Conservation (phyloP, 2,113 vertebrate genomes). For the Myocastor coypus region DNA sequence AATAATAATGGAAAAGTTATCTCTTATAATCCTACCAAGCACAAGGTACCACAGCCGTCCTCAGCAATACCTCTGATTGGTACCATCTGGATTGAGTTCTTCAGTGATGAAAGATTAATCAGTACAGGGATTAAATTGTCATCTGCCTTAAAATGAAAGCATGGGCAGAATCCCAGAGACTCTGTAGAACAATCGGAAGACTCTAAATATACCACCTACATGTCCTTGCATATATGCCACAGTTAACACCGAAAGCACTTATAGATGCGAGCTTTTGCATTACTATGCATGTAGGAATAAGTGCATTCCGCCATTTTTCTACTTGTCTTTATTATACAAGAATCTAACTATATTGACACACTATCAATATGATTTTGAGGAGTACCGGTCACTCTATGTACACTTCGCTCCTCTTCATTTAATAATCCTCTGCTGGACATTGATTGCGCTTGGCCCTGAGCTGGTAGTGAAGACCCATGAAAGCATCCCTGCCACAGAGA, state of each 20-base stretch:
- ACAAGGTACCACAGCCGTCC: not conserved
- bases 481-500: not conserved
- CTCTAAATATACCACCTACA: not conserved
- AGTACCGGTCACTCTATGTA: not conserved
- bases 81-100: not conserved
- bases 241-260: not conserved
- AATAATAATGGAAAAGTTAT: not conserved
- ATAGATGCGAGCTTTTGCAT: not conserved
- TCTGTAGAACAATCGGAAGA: not conserved
- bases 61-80: not conserved
- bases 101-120: not conserved
- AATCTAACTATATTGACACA: not conserved
- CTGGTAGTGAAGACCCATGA: not conserved
- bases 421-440: not conserved
- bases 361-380: not conserved
- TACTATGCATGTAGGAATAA: too few species aligned
- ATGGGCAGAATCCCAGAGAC: not conserved
- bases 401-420: not conserved
- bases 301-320: not conserved
- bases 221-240: rapidly evolving
- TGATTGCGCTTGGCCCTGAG: not conserved
- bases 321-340: not conserved
- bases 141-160: not conserved
- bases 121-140: not conserved
- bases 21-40: not conserved